These are phyloP conservation scores for Oncorhynchus clarkii DNA, from an alignment of 2,113 vertebrate species.

Conservation along the genomic window DNA sequence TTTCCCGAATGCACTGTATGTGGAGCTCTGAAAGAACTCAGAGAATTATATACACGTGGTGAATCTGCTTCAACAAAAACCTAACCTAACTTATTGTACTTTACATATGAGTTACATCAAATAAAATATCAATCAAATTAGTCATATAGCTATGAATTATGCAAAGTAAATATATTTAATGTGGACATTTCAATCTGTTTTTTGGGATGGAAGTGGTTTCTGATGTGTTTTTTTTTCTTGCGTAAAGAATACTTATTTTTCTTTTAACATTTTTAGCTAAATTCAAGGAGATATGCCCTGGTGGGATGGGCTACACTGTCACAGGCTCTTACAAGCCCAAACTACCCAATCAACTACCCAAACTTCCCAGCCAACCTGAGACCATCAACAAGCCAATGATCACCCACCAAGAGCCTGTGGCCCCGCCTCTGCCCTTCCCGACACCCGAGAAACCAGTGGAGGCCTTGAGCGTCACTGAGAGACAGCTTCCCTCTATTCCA, in stretches of 20 bases:
- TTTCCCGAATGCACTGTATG: too few relatives aligned
- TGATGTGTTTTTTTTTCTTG: too few relatives aligned
- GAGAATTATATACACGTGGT: too few relatives aligned
- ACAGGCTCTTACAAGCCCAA: conserved; percentile 70
- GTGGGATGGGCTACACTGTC: conserved; percentile 98
- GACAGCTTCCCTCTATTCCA: conserved; percentile 51
- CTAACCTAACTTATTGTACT: too few relatives aligned
- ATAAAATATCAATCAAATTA: too few relatives aligned
- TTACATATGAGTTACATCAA: too few relatives aligned
- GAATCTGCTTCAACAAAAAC: too few relatives aligned
- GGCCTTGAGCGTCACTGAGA: conserved; percentile 83
- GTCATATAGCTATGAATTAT: too few relatives aligned
- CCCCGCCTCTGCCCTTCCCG: conserved; percentile 83
- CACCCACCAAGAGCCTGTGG: conserved; percentile 81
- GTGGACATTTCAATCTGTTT: too few relatives aligned
- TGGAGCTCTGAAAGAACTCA: too few relatives aligned
- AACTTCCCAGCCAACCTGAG: conserved; percentile 22
- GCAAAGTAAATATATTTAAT: too few relatives aligned
- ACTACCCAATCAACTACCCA: conserved; percentile 56
- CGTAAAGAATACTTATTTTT: background rate
- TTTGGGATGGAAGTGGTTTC: too few relatives aligned
- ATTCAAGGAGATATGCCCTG: conserved; percentile 99
- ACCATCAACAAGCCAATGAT: conserved; percentile 69
- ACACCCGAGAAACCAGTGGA: conserved; percentile 87
- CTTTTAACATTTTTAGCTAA: conserved; percentile 72